Percentiles rank a stretch among this genome's conserved stretches.
phyloP scores from a whole-genome alignment of 1,140 invertebrate species.

The Cyphomyrmex costatus region DNA sequence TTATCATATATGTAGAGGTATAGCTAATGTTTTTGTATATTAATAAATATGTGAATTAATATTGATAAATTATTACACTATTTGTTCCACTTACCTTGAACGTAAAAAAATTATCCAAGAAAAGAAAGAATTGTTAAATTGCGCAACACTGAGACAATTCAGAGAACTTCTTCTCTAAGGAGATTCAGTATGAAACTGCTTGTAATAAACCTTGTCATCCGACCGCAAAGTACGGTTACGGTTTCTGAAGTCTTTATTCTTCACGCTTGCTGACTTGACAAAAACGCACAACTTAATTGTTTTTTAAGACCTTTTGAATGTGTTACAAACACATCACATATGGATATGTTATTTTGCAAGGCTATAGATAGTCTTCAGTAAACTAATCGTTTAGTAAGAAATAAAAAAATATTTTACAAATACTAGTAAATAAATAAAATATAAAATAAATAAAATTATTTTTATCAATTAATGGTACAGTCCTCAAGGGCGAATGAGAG shows the following conservation, averaged over 20 bases:
- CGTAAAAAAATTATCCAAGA: neutral
- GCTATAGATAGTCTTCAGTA: too few species aligned
- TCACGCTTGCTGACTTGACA: conserved; percentile 16
- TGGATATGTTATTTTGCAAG: too few species aligned
- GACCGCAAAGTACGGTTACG: neutral
- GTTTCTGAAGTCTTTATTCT: neutral
- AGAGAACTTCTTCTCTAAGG: neutral
- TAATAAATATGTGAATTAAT: conserved; percentile 13
- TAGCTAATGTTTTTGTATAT: neutral
- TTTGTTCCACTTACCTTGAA: neutral
- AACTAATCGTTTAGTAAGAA: too few species aligned
- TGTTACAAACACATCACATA: conserved; percentile 66
- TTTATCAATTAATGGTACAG: too few species aligned
- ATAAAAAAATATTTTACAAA: too few species aligned
- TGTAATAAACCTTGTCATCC: neutral
- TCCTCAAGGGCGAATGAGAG: too few species aligned
- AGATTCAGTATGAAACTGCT: conserved; percentile 41
- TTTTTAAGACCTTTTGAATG: neutral
- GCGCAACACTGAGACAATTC: neutral
- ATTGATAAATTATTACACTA: neutral
- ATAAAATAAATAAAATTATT: too few species aligned
- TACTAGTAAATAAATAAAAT: too few species aligned
- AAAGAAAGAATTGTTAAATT: neutral
- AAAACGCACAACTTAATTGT: neutral
- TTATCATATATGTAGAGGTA: neutral